Evolutionary conservation across 2,888 invertebrate species (phyloP).

Genomic region (Belgica antarctica): DNA sequence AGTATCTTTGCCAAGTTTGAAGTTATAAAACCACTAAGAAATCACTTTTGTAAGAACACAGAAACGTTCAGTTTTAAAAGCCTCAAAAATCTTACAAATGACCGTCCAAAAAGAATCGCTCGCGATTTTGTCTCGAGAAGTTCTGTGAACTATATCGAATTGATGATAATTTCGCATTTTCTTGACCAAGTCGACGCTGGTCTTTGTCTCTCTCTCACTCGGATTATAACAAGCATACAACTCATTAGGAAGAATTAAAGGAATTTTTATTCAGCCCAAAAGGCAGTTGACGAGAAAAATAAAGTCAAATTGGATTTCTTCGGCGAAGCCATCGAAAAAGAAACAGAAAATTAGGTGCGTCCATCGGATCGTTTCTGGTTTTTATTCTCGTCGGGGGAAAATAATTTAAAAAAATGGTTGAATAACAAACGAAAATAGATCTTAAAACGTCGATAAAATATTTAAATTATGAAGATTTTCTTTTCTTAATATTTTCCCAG

Average conservation of each 20-base stretch:
- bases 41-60: too few relatives aligned
- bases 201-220: background rate
- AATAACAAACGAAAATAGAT: constrained; percentile 42
- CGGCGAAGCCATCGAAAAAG: constrained; percentile 6
- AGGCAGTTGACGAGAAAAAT: background rate
- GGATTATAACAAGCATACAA: constrained; percentile 17
- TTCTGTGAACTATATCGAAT: constrained; percentile 20
- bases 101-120: background rate
- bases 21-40: too few relatives aligned
- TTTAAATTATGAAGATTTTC: constrained; percentile 44
- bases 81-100: too few relatives aligned
- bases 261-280: constrained; percentile 35
- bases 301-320: background rate
- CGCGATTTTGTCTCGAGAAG: background rate
- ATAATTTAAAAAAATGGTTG: constrained; percentile 36
- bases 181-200: background rate
- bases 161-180: background rate
- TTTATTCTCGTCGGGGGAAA: constrained; percentile 24
- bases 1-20: too few relatives aligned
- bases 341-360: constrained; percentile 43
- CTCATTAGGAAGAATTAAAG: constrained; percentile 39
- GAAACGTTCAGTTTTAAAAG: too few relatives aligned
- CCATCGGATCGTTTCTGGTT: constrained; percentile 42
- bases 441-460: constrained; percentile 43
- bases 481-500: constrained; percentile 34